phyloP scores from a whole-genome alignment of 2,797 vertebrate species.

The Ctenosaura bakeri region DNA sequence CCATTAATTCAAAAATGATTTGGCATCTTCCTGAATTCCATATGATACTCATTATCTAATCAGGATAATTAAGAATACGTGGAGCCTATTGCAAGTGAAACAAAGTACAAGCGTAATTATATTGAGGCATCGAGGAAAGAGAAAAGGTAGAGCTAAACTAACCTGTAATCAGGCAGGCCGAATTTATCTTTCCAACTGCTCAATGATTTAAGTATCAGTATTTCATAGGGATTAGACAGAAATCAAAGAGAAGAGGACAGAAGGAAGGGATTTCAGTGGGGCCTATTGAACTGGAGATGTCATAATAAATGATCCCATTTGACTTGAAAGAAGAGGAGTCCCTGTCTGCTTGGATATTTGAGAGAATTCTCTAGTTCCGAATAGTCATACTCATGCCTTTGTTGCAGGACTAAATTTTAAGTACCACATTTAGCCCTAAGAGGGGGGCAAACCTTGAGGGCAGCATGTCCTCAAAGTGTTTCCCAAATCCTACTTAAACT shows the following conservation, averaged over 20 bases:
- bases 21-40: slow-evolving; percentile 14
- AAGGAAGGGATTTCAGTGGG: slow-evolving; percentile 22
- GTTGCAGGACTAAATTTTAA: not conserved
- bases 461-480: not conserved
- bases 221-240: not conserved
- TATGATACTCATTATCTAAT: slow-evolving; percentile 23
- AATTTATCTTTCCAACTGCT: not conserved
- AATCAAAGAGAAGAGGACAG: not conserved
- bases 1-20: slow-evolving; percentile 5
- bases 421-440: not conserved
- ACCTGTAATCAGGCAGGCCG: not conserved
- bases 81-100: not conserved
- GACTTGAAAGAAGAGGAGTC: not conserved
- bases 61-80: slow-evolving; percentile 6
- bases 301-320: not conserved
- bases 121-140: not conserved
- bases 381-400: not conserved
- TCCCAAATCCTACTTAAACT: slow-evolving; percentile 8
- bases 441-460: not conserved
- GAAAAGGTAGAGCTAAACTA: not conserved
- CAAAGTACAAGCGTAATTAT: slow-evolving; percentile 1
- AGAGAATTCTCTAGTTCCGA: not conserved
- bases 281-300: slow-evolving; percentile 33
- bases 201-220: not conserved
- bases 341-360: not conserved